Evolutionary conservation across 2,113 vertebrate species (phyloP).

Genomic region (Scomber japonicus): DNA sequence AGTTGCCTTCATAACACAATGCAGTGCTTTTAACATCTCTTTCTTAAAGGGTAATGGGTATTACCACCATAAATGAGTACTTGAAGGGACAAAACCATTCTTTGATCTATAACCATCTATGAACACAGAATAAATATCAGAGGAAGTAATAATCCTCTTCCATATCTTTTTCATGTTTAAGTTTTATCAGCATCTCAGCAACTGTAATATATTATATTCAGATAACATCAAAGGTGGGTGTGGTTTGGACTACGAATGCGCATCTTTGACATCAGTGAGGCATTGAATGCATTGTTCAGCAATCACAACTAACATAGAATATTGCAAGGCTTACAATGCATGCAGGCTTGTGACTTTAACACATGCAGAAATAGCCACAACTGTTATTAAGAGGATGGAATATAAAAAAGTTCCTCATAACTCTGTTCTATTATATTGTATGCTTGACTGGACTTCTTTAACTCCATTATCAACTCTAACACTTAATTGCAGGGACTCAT

Average conservation of each 20-base stretch:
- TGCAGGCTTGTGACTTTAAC: neutral
- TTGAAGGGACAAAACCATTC: constrained; percentile 11
- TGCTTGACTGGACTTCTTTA: too few species aligned
- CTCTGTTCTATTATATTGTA: too few species aligned
- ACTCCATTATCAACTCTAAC: too few species aligned
- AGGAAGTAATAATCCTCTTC: neutral
- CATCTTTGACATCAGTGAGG: neutral
- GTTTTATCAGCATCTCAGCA: neutral
- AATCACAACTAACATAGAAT: neutral
- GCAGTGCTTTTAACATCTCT: constrained; percentile 1
- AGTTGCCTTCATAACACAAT: constrained; percentile 24
- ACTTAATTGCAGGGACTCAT: too few species aligned
- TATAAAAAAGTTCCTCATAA: neutral
- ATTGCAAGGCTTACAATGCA: neutral
- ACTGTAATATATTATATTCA: neutral
- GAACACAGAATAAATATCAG: constrained; percentile 11
- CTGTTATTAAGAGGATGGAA: too few species aligned
- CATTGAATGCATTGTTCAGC: neutral
- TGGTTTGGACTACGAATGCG: neutral
- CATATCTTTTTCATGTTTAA: neutral
- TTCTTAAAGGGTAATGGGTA: constrained; percentile 9
- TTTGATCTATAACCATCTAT: constrained; percentile 25
- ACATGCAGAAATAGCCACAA: neutral
- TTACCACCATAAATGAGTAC: constrained; percentile 23
- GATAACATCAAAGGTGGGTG: neutral